A percentile compares a stretch with the other conserved stretches of the same genome.
Conservation (phyloP, 2,113 vertebrate species). For the Barnardius zonarius region DNA sequence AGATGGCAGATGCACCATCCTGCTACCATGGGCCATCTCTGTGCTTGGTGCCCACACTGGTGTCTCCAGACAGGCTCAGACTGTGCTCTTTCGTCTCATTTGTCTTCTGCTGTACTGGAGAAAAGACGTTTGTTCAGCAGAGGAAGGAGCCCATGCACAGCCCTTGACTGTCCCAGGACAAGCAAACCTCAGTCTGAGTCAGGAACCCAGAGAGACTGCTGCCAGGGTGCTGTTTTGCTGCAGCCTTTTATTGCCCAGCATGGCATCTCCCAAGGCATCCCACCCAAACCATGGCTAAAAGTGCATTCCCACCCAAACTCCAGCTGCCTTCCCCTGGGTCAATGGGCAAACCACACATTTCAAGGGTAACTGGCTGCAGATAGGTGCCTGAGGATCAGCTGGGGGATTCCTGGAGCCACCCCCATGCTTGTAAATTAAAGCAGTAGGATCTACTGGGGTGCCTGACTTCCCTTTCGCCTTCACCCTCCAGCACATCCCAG, state of each 20-base stretch:
- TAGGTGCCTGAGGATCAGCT: background rate
- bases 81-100: background rate
- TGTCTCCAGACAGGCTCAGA: background rate
- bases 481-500: background rate
- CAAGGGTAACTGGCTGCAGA: background rate
- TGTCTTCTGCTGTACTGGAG: background rate
- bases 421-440: background rate
- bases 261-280: background rate
- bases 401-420: background rate
- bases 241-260: background rate
- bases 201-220: background rate
- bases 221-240: background rate
- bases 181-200: background rate
- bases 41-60: rapidly evolving
- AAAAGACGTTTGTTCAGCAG: background rate
- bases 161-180: background rate
- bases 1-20: background rate
- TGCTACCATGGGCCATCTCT: rapidly evolving
- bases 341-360: background rate
- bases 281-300: background rate
- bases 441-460: background rate
- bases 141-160: background rate
- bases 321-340: background rate
- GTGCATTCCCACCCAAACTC: background rate
- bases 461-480: background rate